Evolutionary conservation across 1,140 invertebrate genomes (phyloP), one percentile per base, ranked within the genome.

Genomic region (Hestina assimilis): DNA sequence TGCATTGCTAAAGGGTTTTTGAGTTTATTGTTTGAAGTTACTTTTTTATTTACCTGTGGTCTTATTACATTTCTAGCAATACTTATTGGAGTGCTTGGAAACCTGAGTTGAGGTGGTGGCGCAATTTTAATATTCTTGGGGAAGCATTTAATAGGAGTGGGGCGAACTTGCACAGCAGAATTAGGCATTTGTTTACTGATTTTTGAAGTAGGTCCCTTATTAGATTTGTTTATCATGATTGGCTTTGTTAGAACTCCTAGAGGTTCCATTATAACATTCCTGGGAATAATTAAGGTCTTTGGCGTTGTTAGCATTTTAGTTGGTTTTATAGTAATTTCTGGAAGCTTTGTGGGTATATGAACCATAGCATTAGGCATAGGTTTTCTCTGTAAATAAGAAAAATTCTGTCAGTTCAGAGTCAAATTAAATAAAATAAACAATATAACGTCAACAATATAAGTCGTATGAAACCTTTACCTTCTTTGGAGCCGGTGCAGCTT

Each of bases 351-450:
- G 17, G 84, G 84, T 43, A 87, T 85, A 31, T 73, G 72, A 17
- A 87, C 82, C 82, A 87, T 87, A 9, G 76, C 78, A 72, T 87
- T 82, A 17, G 66, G 68, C 23, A 63, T 43, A 3, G 65, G 55
- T 68, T 82, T 87, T 58, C 48, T 75, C 83, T 85, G 69, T 41
- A 84, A 55, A 15, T 20, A 17, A 38, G 19, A 54, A 54, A 14
- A 14, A 31, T 47, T 4, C 9, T 23, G 6, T 31, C n/a, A 63
- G 24, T 14, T 33, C 5, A 6, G 31, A 38, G 12, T 24, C 1
- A 26, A 50, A 9, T 57, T 21, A 7, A 0, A 38, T 21, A 14
- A 17, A 6, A 21, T 31, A 4, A 12, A 17, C 15, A 31, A 4
- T 45, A 29, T 4, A 5, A 4, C n/a, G 7, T 15, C 19, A 0